Evolutionary conservation across 2,888 invertebrate genomes (phyloP).

Genomic region (Heliconius ismenius): DNA sequence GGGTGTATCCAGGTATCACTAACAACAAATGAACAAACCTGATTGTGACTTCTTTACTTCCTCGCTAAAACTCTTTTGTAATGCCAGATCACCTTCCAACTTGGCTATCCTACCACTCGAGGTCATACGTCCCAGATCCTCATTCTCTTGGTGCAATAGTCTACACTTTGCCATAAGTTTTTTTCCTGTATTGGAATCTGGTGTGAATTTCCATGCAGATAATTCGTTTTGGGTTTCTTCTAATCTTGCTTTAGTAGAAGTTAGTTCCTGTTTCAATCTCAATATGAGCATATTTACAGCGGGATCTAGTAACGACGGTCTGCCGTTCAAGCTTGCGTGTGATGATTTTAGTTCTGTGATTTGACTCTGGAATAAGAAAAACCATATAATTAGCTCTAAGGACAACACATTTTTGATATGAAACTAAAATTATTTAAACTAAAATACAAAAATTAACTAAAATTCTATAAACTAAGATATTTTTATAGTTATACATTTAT

Average conservation of each 20-base stretch:
- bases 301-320: conserved; percentile 90
- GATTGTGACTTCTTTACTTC: conserved; percentile 98
- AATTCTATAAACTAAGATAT: no score
- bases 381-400: neutral
- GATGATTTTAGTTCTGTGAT: conserved; percentile 95
- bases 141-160: conserved; percentile 96
- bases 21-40: conserved; percentile 78
- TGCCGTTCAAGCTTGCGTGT: conserved; percentile 91
- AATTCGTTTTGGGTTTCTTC: conserved; percentile 99
- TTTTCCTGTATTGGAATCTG: conserved; percentile 99
- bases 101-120: conserved; percentile 97
- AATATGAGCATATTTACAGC: conserved; percentile 97
- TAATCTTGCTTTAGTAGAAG: conserved; percentile 92
- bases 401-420: neutral
- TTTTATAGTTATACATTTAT: no score
- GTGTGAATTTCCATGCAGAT: conserved; percentile 99
- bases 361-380: conserved; percentile 86
- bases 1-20: neutral
- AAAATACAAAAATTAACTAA: no score
- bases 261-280: conserved; percentile 93
- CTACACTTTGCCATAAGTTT: conserved; percentile 98
- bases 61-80: conserved; percentile 97
- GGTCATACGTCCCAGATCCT: conserved; percentile 97
- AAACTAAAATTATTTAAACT: conserved; percentile 7
- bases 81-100: conserved; percentile 95